Evolutionary conservation across 2,888 invertebrate species (phyloP).

Genomic region (Tupiocoris notatus): DNA sequence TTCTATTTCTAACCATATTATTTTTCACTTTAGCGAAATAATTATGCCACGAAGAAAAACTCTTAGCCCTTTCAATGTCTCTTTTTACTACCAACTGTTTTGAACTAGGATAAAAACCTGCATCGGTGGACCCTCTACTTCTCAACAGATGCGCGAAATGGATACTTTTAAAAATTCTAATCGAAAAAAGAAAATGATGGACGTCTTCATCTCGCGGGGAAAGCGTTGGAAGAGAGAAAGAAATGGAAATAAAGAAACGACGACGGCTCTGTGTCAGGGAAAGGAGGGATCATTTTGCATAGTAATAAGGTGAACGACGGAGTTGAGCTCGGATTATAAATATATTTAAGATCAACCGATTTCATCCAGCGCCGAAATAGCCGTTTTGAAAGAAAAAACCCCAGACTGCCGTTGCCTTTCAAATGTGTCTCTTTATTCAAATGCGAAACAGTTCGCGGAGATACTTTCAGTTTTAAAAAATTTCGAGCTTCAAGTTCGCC

Average conservation of each 20-base stretch:
- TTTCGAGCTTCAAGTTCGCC: too few relatives aligned
- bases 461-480: too few relatives aligned
- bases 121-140: too few relatives aligned
- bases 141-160: background rate
- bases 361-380: background rate
- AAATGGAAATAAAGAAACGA: background rate
- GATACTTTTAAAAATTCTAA: background rate
- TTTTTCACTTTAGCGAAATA: too few relatives aligned
- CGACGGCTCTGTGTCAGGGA: background rate
- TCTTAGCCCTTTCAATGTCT: too few relatives aligned
- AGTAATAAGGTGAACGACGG: constrained; percentile 10
- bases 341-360: constrained; percentile 15
- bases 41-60: too few relatives aligned
- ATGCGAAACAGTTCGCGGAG: background rate
- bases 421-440: background rate
- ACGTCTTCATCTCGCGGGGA: background rate
- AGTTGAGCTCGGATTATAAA: constrained; percentile 13
- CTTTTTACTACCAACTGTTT: too few relatives aligned
- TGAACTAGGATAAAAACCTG: too few relatives aligned
- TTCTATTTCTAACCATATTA: too few relatives aligned
- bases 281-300: constrained; percentile 13
- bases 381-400: background rate
- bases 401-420: background rate
- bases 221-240: background rate
- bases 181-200: background rate